Percentiles rank a stretch among this genome's conserved stretches.
phyloP scores from a whole-genome alignment of 2,113 vertebrate genomes.

The Aspidoscelis tigris region DNA sequence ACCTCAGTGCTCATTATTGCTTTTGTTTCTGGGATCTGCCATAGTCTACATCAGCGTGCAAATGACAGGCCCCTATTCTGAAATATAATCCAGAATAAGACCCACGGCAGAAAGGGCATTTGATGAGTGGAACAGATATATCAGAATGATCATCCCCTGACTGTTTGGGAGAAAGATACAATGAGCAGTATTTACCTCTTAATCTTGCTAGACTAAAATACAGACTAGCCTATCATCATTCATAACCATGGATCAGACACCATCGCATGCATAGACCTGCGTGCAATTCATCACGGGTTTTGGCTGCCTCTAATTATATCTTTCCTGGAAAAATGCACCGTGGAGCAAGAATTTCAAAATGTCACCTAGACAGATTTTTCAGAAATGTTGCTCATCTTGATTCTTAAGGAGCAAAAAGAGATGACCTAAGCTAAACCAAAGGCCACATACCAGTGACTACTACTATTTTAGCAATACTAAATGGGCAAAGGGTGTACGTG shows the following conservation, averaged over 20 bases:
- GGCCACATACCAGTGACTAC: no score
- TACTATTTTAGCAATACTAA: no score
- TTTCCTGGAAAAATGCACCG: background rate
- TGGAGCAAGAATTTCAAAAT: background rate
- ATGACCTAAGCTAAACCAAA: constrained; percentile 25
- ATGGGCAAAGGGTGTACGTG: no score
- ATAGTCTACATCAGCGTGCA: no score
- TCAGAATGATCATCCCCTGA: constrained; percentile 22
- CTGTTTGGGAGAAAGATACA: background rate
- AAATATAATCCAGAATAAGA: no score
- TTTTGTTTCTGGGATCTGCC: no score
- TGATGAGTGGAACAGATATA: constrained; percentile 54
- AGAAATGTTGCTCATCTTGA: background rate
- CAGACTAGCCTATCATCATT: constrained; percentile 3
- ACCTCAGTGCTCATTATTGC: no score
- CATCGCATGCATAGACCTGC: no score
- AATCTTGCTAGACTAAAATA: background rate
- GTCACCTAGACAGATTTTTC: background rate
- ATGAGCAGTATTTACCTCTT: constrained; percentile 24
- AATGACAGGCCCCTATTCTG: no score
- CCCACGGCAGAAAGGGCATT: background rate
- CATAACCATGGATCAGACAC: background rate
- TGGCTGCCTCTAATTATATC: background rate
- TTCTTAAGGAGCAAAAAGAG: background rate
- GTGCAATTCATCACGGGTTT: background rate